Percentiles rank a stretch among this genome's conserved stretches.
Evolutionary conservation across 2,888 invertebrate species (phyloP).

Genomic region (Apodemia zela): DNA sequence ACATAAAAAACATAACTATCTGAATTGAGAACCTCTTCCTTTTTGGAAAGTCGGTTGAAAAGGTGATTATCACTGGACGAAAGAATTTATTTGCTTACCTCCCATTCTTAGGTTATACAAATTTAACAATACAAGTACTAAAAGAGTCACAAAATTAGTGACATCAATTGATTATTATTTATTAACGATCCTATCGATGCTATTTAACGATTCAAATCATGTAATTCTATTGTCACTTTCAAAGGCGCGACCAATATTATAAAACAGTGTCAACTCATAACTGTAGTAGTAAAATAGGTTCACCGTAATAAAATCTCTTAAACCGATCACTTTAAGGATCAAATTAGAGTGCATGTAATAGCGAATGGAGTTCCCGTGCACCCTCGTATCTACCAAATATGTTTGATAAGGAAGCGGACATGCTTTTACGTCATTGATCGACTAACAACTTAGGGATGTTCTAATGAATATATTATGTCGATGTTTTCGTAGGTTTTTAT

Average conservation of each 20-base stretch:
- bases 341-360: constrained; percentile 24
- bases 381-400: constrained; percentile 33
- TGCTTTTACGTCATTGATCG: constrained; percentile 36
- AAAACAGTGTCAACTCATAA: constrained; percentile 24
- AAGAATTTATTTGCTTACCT: no score
- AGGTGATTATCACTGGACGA: no score
- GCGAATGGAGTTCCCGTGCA: constrained; percentile 24
- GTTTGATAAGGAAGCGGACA: constrained; percentile 42
- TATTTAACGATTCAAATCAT: constrained; percentile 46
- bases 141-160: background rate
- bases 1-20: no score
- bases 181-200: constrained; percentile 29
- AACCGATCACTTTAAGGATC: constrained; percentile 21
- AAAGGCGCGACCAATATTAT: constrained; percentile 41
- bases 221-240: constrained; percentile 53
- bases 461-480: constrained; percentile 14
- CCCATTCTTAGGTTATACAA: no score
- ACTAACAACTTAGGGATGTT: constrained; percentile 28
- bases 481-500: background rate
- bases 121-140: no score
- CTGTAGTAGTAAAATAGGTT: constrained; percentile 1
- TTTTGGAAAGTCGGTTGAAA: no score
- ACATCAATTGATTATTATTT: constrained; percentile 6
- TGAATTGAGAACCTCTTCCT: no score
- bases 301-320: no score